These are phyloP conservation scores for Thaumatotibia leucotreta DNA, from an alignment of 1,140 invertebrate genomes.

Conservation along the genomic window DNA sequence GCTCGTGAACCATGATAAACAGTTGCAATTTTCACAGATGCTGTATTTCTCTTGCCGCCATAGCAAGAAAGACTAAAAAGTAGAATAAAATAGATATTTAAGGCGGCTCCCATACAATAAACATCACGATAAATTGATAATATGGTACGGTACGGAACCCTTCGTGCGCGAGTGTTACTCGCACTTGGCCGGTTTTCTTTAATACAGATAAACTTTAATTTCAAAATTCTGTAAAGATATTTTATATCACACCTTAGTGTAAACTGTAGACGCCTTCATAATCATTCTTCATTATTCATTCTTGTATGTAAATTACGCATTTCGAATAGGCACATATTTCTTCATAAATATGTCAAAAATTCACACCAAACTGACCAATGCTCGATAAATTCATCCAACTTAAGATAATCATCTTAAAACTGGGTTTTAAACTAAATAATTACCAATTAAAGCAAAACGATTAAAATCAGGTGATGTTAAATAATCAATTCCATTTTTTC, in stretches of 20 bases:
- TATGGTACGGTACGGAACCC: too few relatives aligned
- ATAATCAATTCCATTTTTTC: conserved; percentile 15
- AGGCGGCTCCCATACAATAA: too few relatives aligned
- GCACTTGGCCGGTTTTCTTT: too few relatives aligned
- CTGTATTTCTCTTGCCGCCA: too few relatives aligned
- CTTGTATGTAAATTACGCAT: not conserved
- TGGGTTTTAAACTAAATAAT: conserved; percentile 8
- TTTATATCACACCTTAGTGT: not conserved
- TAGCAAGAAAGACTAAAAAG: too few relatives aligned
- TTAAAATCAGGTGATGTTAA: conserved; percentile 11
- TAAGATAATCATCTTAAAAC: conserved; percentile 1
- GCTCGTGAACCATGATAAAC: too few relatives aligned
- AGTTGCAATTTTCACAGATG: too few relatives aligned
- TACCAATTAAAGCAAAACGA: conserved; percentile 2
- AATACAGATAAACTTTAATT: not conserved
- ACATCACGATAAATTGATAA: too few relatives aligned
- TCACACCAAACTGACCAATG: not conserved
- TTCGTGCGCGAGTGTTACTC: too few relatives aligned
- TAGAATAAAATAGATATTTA: too few relatives aligned
- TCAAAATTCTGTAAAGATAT: not conserved
- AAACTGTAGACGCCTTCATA: not conserved
- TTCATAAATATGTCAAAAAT: not conserved
- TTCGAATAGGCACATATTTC: not conserved
- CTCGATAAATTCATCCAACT: not conserved
- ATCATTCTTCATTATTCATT: too few relatives aligned